A percentile compares a stretch with the other conserved stretches of the same genome.
Evolutionary conservation across 2,797 vertebrate genomes (phyloP).

Genomic region (Acipenser oxyrinchus): DNA sequence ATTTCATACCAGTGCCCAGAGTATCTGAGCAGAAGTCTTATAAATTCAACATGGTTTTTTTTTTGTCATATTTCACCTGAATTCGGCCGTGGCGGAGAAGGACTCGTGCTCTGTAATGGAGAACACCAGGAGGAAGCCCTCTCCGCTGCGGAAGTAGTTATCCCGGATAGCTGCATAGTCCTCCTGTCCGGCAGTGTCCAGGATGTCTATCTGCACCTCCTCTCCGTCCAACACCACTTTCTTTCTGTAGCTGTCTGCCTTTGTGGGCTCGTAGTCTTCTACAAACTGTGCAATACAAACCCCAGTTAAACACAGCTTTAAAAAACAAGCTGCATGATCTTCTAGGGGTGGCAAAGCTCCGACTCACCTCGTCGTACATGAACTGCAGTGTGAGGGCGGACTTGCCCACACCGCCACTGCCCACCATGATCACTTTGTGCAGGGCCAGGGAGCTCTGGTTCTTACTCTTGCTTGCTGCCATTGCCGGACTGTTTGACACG

Average conservation of each 20-base stretch:
- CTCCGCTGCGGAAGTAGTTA: slow-evolving; percentile 95
- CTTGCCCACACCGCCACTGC: slow-evolving; percentile 92
- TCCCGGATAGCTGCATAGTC: slow-evolving; percentile 95
- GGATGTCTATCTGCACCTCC: slow-evolving; percentile 95
- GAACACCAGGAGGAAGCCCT: slow-evolving; percentile 91
- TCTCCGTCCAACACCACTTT: slow-evolving; percentile 96
- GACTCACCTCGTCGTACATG: slow-evolving; percentile 80
- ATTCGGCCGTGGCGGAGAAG: slow-evolving; percentile 81
- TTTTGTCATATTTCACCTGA: slow-evolving; percentile 64
- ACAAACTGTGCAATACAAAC: slow-evolving; percentile 67
- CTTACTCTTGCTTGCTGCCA: slow-evolving; percentile 69
- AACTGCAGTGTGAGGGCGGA: slow-evolving; percentile 94
- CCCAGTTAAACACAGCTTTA: background rate
- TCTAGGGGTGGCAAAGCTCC: background rate
- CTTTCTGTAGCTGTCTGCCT: slow-evolving; percentile 97
- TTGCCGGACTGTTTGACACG: slow-evolving; percentile 6
- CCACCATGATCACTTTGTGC: slow-evolving; percentile 96
- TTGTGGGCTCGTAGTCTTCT: slow-evolving; percentile 97
- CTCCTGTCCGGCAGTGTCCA: slow-evolving; percentile 96
- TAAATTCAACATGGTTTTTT: background rate
- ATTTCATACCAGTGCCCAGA: too few relatives aligned
- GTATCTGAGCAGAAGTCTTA: too few relatives aligned
- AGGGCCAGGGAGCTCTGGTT: slow-evolving; percentile 80
- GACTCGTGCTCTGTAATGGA: slow-evolving; percentile 93
- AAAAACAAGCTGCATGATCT: background rate